Evolutionary conservation across 2,888 invertebrate genomes (phyloP).

Genomic region (Drosophila nigritarsus): DNA sequence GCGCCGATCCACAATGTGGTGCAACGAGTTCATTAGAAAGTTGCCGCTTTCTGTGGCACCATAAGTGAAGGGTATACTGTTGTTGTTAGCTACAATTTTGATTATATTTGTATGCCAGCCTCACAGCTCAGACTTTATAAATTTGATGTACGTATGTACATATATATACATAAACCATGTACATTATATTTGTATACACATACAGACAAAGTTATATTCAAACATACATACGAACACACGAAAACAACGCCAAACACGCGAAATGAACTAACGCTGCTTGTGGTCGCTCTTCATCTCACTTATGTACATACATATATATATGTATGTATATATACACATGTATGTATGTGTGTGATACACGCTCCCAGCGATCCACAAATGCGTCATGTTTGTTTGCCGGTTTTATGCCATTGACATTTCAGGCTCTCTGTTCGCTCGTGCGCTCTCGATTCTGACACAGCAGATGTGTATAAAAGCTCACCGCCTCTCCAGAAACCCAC

Average conservation of each 20-base stretch:
- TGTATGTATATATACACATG: not conserved
- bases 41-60: conserved; percentile 54
- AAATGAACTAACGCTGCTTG: conserved; percentile 16
- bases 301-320: not conserved
- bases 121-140: conserved; percentile 19
- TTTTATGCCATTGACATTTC: conserved; percentile 40
- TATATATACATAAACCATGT: not conserved
- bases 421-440: conserved; percentile 16
- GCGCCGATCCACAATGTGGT: conserved; percentile 28
- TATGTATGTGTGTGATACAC: not conserved
- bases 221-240: not conserved
- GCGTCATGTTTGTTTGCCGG: conserved; percentile 34
- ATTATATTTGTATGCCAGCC: conserved; percentile 22
- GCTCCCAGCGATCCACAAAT: conserved; percentile 13
- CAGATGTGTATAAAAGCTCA: conserved; percentile 59
- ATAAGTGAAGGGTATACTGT: conserved; percentile 37
- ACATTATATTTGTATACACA: not conserved
- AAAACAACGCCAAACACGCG: conserved; percentile 46
- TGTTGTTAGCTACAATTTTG: conserved; percentile 28
- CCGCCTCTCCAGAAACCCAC: conserved; percentile 38
- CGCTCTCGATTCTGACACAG: conserved; percentile 11
- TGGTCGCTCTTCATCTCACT: conserved; percentile 23
- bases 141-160: conserved; percentile 12
- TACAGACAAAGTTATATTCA: not conserved
- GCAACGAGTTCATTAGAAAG: conserved; percentile 70